phyloP scores from a whole-genome alignment of 2,113 vertebrate genomes.

The Cyanocitta stelleri region DNA sequence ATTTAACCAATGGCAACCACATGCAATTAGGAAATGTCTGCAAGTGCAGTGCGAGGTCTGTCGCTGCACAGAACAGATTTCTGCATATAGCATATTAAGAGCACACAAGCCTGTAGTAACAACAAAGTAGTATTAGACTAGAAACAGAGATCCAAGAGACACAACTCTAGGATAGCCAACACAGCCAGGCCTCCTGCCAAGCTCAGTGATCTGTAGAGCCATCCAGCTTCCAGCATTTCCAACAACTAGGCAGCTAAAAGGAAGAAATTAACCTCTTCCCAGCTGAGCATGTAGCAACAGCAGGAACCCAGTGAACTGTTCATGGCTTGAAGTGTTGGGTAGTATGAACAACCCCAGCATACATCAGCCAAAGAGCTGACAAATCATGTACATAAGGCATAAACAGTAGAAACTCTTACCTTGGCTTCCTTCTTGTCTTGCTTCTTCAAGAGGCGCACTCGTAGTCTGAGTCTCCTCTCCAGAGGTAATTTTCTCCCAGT shows the following conservation, averaged over 20 bases:
- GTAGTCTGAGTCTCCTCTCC: background rate
- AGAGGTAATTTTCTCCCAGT: background rate
- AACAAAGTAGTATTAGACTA: background rate
- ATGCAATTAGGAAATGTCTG: fast-evolving
- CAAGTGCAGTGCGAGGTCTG: background rate
- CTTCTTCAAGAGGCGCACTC: background rate
- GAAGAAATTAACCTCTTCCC: background rate
- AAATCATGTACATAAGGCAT: background rate
- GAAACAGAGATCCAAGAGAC: background rate
- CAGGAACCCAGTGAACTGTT: background rate
- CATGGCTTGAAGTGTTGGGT: background rate
- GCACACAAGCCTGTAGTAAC: background rate
- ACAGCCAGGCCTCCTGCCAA: background rate
- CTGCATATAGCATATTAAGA: background rate
- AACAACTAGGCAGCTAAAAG: background rate
- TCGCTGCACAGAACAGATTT: background rate
- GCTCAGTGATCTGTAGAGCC: background rate
- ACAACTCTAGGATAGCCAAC: background rate
- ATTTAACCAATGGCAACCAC: background rate
- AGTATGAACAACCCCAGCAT: background rate
- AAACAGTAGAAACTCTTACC: background rate
- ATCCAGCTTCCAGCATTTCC: background rate
- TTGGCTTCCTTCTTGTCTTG: background rate
- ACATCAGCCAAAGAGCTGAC: background rate
- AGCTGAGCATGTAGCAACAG: background rate